Evolutionary conservation across 2,888 invertebrate species (phyloP), one percentile per base, ranked within the genome.

Genomic region (Callyntrura sp.): DNA sequence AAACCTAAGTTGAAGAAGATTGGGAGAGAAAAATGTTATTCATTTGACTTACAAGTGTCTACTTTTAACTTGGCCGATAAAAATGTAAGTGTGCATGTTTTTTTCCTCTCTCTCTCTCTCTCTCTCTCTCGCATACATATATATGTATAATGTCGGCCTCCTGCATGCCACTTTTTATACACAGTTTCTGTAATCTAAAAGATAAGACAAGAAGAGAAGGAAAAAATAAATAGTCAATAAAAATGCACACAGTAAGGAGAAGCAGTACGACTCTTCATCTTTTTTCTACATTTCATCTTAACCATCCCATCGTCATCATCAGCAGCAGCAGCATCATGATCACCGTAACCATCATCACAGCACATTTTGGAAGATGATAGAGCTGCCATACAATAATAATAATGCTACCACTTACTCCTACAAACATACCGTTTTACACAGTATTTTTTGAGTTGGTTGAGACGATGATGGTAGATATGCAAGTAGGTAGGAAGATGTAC

Each of bases 181-280:
- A 28, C 51, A 73, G 12, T 12, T 48, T 8, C 11, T 73, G 48
- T 12, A 73, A 23, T 73, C 17, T 23, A 20, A 73, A 48, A 9
- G 85, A 85, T 76, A 85, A 85, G 73, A 85, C 35, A 28, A 85
- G 62, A 84, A 83, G 68, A 68, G 55, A 83, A 68, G 45, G 68
- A 83, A 70, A 51, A 55, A 28, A 78, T 76, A 78, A 62, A 78
- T 60, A 76, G 76, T 76, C 85, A 78, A 85, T 85, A 85, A 85
- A 85, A 78, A 85, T 85, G 65, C 78, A 85, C 78, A 85, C 65
- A 57, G 65, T 78, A 78, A 85, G 82, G 51, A 35, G 17, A 35
- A 57, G 28, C 9, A 76, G 81, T 35, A 51, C 65, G 43, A 28
- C 85, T 68, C 68, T 35, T 35, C 35, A 35, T 35, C 20, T 84